A percentile compares a stretch with the other conserved stretches of the same genome.
Conservation (phyloP, 2,797 vertebrate species). For the Prunella strophiata region DNA sequence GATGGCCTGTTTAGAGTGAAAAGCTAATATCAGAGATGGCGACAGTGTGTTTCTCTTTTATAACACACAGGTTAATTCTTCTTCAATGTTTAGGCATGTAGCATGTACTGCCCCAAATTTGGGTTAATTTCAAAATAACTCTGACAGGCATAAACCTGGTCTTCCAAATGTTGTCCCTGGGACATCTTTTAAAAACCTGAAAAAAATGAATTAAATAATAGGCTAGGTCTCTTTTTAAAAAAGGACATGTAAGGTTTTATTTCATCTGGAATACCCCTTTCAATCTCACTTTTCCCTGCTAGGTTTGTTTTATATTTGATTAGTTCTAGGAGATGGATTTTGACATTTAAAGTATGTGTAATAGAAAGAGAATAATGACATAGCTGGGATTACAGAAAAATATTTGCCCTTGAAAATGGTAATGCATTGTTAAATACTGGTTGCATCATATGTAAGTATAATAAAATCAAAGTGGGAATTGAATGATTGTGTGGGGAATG, state of each 20-base stretch:
- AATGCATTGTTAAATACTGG: conserved; percentile 42
- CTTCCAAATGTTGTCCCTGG: neutral
- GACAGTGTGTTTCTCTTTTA: neutral
- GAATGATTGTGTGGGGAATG: conserved; percentile 21
- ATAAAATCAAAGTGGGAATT: conserved; percentile 29
- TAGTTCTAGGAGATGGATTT: conserved; percentile 52
- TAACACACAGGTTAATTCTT: neutral
- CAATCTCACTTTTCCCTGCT: neutral
- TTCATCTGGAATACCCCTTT: conserved; percentile 16
- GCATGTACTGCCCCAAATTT: neutral
- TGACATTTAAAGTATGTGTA: conserved; percentile 58
- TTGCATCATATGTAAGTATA: conserved; percentile 27
- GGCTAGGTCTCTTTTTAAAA: neutral
- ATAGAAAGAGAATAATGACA: conserved; percentile 46
- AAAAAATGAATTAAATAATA: neutral
- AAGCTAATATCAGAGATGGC: neutral
- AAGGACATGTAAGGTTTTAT: neutral
- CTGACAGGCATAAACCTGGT: neutral
- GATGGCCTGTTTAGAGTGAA: neutral
- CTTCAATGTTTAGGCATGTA: neutral
- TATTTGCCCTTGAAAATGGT: conserved; percentile 61
- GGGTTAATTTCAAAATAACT: neutral
- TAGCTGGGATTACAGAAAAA: conserved; percentile 39
- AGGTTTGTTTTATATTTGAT: conserved; percentile 33
- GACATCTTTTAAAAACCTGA: neutral